Evolutionary conservation across 2,888 invertebrate species (phyloP), one percentile per base, ranked within the genome.

Genomic region (Orthosia gothica): DNA sequence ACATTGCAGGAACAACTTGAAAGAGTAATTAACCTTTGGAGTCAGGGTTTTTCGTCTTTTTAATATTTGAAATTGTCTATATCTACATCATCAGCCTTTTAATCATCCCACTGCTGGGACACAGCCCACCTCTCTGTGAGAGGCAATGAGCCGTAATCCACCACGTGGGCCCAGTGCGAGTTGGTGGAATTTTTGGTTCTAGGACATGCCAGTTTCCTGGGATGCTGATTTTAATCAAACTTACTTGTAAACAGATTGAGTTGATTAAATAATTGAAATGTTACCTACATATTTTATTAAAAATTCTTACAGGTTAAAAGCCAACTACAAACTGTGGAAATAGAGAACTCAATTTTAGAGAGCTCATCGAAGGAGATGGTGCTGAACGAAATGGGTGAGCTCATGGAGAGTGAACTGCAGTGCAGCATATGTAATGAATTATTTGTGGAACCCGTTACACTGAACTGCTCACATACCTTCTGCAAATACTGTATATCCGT

Each of bases 391-490:
- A 95, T 97, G 9, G 95, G 97, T 20, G 95, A 97, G 81, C 95
- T 97, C 20, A 96, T 98, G 96, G 97, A 98, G 87, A 97, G 97
- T 85, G 98, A 98, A 89, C 93, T 98, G 45, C 97, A 98, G 86
- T 98, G 98, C 91, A 97, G 97, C 80, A 97, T 98, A 70, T 98
- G 98, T 89, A 97, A 97, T 26, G 98, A 98, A 91, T 94, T 98
- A 13, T 98, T 98, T 90, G 96, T 98, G 0, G 95, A 97, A 90
- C 97, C 98, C 0, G 97, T 97, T 5, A 97, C 98, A 0, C 93
- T 98, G 18, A 97, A 97, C 90, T 98, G 98, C 91, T 97, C 97
- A 0, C 98, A 98, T 88, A 97, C 98, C 0, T 98, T 98, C 90
- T 98, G 98, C 90, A 96, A 97, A 77, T 96, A 97, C 86, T 98